These are phyloP conservation scores for Phocides pigmalion DNA, from an alignment of 1,140 invertebrate species.

Conservation along the genomic window DNA sequence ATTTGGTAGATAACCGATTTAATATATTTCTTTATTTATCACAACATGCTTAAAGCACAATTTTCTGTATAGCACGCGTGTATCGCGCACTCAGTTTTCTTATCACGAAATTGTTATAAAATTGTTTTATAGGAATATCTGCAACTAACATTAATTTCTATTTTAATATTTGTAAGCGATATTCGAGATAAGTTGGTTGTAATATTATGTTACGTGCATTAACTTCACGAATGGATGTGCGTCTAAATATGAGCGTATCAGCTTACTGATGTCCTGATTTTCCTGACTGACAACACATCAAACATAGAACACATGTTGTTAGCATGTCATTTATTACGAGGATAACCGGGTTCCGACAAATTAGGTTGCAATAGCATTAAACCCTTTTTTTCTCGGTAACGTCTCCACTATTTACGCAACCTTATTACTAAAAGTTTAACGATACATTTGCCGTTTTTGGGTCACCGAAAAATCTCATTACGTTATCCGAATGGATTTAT, in stretches of 20 bases:
- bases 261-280: slow-evolving; percentile 5
- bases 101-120: neutral
- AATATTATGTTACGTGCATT: neutral
- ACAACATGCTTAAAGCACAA: neutral
- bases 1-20: neutral
- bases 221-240: neutral
- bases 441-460: slow-evolving; percentile 39
- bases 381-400: slow-evolving; percentile 50
- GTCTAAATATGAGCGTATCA: neutral
- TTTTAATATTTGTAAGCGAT: neutral
- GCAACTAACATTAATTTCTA: neutral
- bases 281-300: slow-evolving; percentile 1
- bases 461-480: slow-evolving; percentile 49
- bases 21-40: neutral
- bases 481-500: slow-evolving; percentile 35
- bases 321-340: slow-evolving; percentile 34
- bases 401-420: slow-evolving; percentile 59
- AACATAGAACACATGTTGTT: slow-evolving; percentile 1
- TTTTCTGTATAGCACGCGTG: neutral
- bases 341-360: slow-evolving; percentile 68
- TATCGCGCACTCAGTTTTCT: no score
- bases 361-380: slow-evolving; percentile 56
- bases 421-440: slow-evolving; percentile 47
- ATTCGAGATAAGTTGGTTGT: neutral
- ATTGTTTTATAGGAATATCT: neutral